Base-by-base conservation (phyloP, 2,888 invertebrate species). In the Rhagium mordax region DNA sequence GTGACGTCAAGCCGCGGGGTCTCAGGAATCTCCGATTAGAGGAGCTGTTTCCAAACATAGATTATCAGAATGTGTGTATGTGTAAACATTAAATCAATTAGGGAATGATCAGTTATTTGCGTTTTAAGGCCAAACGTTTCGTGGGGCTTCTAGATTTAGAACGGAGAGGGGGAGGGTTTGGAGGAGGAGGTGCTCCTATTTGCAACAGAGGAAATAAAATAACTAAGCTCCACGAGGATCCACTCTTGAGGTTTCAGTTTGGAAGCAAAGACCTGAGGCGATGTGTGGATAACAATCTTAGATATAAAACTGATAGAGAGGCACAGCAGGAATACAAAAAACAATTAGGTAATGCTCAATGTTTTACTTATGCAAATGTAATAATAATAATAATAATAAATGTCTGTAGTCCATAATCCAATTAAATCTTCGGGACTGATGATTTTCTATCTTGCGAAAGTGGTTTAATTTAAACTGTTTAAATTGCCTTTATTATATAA, bases 251-350 rank as follows among this genome's bases (percentile, higher is more conserved):
- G 78, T 92, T 89, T 79, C 89, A 89, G 75, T 83, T 84, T 62
- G 91, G 91, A 86, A 89, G 91, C n/a, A 91, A 91, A 59, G 89
- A 90, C 70, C 85, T 91, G 74, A 89, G 93, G 75, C 89, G 91
- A 82, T 90, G 91, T 75, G 91, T 94, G 13, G 94, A 94, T 81
- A 94, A 94, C 85, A 92, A 92, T 81, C 89, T 94, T 74, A 89
- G 94, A 29, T 94, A 94, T 85, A 90, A 91, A 78, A 90, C 90
- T 65, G 89, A 91, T 20, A 89, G 90, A 69, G 88, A 86, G 18
- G 89, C 91, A 74, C 90, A 92, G 81, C 87, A 88, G 72, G 86
- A 87, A 64, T 93, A 93, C 82, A 91, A 91, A 82, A 87, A 90
- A 78, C 89, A 91, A 80, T 87, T 94, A 85, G 94, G 94, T 90